Evolutionary conservation across 2,797 vertebrate species (phyloP).

Genomic region (Eutrigla gurnardus): DNA sequence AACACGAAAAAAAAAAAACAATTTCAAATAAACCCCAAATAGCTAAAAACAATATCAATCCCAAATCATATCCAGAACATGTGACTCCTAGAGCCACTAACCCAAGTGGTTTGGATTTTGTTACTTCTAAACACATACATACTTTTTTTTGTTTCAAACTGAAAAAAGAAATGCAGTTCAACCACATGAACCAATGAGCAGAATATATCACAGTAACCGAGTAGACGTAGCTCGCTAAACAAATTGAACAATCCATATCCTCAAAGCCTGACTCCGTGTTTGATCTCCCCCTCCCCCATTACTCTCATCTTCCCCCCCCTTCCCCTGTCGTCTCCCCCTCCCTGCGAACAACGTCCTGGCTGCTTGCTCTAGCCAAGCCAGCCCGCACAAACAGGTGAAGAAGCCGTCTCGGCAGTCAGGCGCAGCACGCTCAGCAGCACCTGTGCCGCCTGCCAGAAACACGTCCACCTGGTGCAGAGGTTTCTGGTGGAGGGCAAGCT

Average conservation of each 20-base stretch:
- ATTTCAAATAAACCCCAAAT: background rate
- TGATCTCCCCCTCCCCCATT: conserved; percentile 73
- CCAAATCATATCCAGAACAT: conserved; percentile 5
- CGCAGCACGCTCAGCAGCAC: conserved; percentile 83
- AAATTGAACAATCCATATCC: conserved; percentile 71
- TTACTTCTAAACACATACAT: conserved; percentile 31
- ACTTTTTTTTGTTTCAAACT: conserved; percentile 24
- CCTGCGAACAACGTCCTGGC: conserved; percentile 42
- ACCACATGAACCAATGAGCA: conserved; percentile 11
- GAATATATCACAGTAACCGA: conserved; percentile 21
- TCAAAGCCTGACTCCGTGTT: conserved; percentile 81
- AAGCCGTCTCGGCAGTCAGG: conserved; percentile 33
- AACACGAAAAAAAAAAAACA: background rate
- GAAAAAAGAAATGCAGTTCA: conserved; percentile 31
- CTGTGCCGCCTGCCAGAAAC: conserved; percentile 90
- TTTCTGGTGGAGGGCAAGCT: conserved; percentile 93
- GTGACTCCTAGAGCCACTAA: conserved; percentile 39
- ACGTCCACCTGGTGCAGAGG: conserved; percentile 97
- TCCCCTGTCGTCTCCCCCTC: conserved; percentile 51
- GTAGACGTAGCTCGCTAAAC: conserved; percentile 48
- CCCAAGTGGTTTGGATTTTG: conserved; percentile 31
- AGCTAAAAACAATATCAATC: conserved; percentile 9
- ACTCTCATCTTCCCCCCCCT: conserved; percentile 57
- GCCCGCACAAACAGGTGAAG: conserved; percentile 49
- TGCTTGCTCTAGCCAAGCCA: conserved; percentile 31